These are phyloP conservation scores for Uropsilus gracilis DNA, from an alignment of 2,113 vertebrate species.

Conservation along the genomic window DNA sequence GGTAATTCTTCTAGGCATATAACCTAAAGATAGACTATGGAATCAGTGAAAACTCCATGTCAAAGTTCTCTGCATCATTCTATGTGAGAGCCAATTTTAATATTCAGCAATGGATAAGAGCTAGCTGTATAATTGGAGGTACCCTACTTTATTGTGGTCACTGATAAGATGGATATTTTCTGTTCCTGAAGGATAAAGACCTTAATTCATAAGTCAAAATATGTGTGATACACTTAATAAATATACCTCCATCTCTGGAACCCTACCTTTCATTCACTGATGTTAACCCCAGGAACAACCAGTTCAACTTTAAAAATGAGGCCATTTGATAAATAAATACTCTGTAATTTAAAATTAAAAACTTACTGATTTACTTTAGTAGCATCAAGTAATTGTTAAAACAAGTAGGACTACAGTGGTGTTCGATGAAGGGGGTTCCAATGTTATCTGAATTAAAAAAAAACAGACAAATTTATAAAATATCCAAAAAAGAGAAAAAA, in stretches of 20 bases:
- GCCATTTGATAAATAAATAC: background rate
- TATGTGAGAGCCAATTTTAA: background rate
- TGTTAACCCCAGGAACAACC: background rate
- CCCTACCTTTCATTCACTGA: background rate
- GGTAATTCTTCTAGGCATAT: slow-evolving; percentile 39
- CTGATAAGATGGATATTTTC: background rate
- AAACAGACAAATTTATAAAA: too few relatives aligned
- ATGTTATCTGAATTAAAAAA: too few relatives aligned
- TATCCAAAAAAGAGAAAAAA: too few relatives aligned
- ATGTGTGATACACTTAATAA: background rate
- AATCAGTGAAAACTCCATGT: background rate
- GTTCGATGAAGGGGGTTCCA: too few relatives aligned
- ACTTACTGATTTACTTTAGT: slow-evolving; percentile 12
- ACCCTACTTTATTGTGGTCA: background rate
- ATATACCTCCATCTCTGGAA: background rate
- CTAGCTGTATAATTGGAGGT: slow-evolving; percentile 8
- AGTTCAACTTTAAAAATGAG: background rate
- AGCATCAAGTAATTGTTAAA: background rate
- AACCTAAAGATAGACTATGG: background rate
- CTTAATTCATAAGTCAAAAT: slow-evolving; percentile 35
- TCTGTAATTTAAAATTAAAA: background rate
- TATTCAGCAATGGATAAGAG: background rate
- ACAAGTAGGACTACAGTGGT: background rate
- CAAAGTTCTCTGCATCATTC: background rate
- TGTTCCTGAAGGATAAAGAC: slow-evolving; percentile 31